A percentile compares a stretch with the other conserved stretches of the same genome.
Conservation (phyloP, 2,113 vertebrate species). For the Entelurus aequoreus region DNA sequence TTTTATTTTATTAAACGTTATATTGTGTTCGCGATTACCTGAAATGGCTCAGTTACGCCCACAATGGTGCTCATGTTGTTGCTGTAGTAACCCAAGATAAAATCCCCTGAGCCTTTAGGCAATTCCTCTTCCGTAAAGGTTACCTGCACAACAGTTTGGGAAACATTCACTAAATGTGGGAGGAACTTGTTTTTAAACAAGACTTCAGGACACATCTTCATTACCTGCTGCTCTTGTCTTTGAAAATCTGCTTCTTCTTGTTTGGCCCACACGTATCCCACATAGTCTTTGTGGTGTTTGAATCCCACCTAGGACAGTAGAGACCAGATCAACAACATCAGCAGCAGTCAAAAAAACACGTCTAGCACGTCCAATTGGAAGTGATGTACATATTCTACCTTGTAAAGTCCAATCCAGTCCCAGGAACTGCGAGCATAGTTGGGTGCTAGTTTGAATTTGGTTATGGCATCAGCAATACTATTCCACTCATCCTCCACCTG, state of each 20-base stretch:
- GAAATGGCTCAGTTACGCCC: conserved; percentile 89
- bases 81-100: conserved; percentile 91
- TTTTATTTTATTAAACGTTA: conserved; percentile 5
- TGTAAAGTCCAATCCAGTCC: conserved; percentile 98
- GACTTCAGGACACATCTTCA: neutral
- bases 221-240: conserved; percentile 74
- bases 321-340: neutral
- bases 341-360: too few relatives aligned
- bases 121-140: conserved; percentile 84
- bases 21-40: conserved; percentile 70
- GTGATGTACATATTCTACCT: conserved; percentile 67
- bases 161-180: conserved; percentile 30
- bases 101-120: conserved; percentile 87
- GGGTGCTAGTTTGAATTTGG: conserved; percentile 75
- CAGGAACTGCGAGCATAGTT: conserved; percentile 88
- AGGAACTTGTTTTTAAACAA: neutral
- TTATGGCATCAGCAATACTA: conserved; percentile 79
- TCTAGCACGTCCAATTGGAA: neutral
- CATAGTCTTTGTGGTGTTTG: conserved; percentile 92
- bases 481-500: conserved; percentile 91
- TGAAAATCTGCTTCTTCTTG: conserved; percentile 81
- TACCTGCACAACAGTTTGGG: conserved; percentile 69
- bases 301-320: conserved; percentile 83
- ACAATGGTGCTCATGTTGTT: conserved; percentile 82
- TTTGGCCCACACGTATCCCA: conserved; percentile 91